A percentile compares a stretch with the other conserved stretches of the same genome.
phyloP scores from a whole-genome alignment of 2,797 vertebrate genomes.

The Apodemus agrarius region DNA sequence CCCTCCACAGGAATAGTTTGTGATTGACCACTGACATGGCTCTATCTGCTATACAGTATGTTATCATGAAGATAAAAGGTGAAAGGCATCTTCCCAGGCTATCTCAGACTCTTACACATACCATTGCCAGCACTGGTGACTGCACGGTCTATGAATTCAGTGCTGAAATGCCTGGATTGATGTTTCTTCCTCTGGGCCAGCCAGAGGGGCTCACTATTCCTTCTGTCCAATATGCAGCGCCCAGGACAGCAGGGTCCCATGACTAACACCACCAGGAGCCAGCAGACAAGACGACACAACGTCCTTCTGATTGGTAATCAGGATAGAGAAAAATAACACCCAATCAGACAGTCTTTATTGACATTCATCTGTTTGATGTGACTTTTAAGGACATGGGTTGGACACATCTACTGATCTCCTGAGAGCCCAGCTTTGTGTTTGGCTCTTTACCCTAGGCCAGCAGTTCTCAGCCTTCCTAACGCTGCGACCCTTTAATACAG shows the following conservation, averaged over 20 bases:
- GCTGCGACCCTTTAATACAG: background rate
- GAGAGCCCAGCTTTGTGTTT: background rate
- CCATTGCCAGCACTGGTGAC: background rate
- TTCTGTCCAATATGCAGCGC: background rate
- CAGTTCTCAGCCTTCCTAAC: background rate
- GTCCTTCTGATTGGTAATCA: no score
- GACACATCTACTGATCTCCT: background rate
- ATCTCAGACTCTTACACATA: background rate
- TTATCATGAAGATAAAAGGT: background rate
- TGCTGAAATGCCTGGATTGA: background rate
- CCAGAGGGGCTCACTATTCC: background rate
- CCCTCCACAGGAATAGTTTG: rapidly evolving
- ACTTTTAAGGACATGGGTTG: background rate
- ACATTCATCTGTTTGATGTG: background rate
- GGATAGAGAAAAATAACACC: background rate
- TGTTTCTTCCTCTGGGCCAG: background rate
- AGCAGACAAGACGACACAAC: background rate
- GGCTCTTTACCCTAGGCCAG: background rate
- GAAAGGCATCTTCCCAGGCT: background rate
- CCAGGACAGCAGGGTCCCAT: rapidly evolving
- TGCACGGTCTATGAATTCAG: background rate
- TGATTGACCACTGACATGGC: background rate
- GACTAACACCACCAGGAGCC: background rate
- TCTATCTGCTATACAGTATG: background rate
- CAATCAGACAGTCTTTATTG: background rate